A percentile compares a stretch with the other conserved stretches of the same genome.
Evolutionary conservation across 2,888 invertebrate genomes (phyloP).

Genomic region (Caenorhabditis sp.): DNA sequence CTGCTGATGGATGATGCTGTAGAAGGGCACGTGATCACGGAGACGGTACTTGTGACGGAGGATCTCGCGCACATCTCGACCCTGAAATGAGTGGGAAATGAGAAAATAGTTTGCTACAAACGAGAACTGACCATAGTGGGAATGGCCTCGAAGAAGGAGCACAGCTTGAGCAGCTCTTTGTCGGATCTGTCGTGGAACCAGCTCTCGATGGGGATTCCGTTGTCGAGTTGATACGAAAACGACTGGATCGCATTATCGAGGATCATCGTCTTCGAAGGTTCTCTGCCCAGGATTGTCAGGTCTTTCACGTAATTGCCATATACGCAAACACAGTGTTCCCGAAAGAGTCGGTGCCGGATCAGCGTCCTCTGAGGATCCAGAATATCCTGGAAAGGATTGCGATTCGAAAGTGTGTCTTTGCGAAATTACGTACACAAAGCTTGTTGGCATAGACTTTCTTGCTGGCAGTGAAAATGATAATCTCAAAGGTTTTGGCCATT

Average conservation of each 20-base stretch:
- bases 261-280: constrained; percentile 90
- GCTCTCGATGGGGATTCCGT: constrained; percentile 96
- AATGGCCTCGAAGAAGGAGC: constrained; percentile 89
- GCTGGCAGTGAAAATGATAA: constrained; percentile 94
- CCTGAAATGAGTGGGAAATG: no score
- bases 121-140: constrained; percentile 41
- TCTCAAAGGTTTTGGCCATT: constrained; percentile 90
- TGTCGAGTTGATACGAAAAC: constrained; percentile 93
- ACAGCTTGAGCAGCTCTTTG: constrained; percentile 89
- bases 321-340: constrained; percentile 94
- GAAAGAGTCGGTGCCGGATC: constrained; percentile 90
- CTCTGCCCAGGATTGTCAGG: constrained; percentile 91
- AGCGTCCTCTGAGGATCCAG: constrained; percentile 90
- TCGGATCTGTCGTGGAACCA: constrained; percentile 95
- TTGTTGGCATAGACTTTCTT: constrained; percentile 96
- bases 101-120: not conserved
- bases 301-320: constrained; percentile 97
- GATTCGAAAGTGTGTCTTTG: not conserved
- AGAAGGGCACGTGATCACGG: constrained; percentile 82
- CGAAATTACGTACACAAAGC: constrained; percentile 82
- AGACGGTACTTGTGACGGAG: constrained; percentile 92
- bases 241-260: constrained; percentile 91
- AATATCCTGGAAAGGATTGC: constrained; percentile 83
- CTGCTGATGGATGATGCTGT: constrained; percentile 33
- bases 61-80: constrained; percentile 92